phyloP scores from a whole-genome alignment of 2,888 invertebrate genomes.

The Eueremaeus valkanovi region DNA sequence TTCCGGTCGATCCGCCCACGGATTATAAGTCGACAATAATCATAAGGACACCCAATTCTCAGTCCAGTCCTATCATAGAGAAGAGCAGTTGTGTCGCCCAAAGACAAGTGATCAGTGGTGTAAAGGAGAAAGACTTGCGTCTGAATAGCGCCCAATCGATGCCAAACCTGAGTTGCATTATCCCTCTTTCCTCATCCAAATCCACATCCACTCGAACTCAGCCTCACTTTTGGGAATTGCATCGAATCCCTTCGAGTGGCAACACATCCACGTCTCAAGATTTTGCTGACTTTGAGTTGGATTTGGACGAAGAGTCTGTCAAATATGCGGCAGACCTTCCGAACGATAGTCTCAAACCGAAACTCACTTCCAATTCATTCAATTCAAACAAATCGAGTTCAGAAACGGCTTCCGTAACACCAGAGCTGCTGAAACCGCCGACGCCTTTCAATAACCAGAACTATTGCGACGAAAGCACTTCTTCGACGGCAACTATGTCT shows the following conservation, averaged over 20 bases:
- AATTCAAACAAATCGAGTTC: conserved; percentile 14
- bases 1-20: conserved; percentile 16
- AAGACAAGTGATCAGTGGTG: neutral
- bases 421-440: conserved; percentile 37
- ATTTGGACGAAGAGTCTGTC: conserved; percentile 45
- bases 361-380: neutral
- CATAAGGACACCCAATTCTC: neutral
- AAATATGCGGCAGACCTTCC: conserved; percentile 33
- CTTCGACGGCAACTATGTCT: conserved; percentile 27
- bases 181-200: neutral
- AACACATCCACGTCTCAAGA: conserved; percentile 47
- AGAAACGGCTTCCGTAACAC: conserved; percentile 24
- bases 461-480: neutral
- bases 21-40: conserved; percentile 10
- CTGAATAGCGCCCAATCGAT: conserved; percentile 43
- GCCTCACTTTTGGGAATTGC: conserved; percentile 35
- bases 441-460: conserved; percentile 40
- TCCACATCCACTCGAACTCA: conserved; percentile 38
- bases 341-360: neutral
- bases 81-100: neutral
- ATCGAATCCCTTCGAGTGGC: conserved; percentile 45
- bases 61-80: conserved; percentile 6
- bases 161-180: conserved; percentile 43
- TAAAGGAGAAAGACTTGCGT: neutral
- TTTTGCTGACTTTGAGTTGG: conserved; percentile 46